Conservation (phyloP, 2,797 vertebrate genomes). For the Peromyscus aztecus region DNA sequence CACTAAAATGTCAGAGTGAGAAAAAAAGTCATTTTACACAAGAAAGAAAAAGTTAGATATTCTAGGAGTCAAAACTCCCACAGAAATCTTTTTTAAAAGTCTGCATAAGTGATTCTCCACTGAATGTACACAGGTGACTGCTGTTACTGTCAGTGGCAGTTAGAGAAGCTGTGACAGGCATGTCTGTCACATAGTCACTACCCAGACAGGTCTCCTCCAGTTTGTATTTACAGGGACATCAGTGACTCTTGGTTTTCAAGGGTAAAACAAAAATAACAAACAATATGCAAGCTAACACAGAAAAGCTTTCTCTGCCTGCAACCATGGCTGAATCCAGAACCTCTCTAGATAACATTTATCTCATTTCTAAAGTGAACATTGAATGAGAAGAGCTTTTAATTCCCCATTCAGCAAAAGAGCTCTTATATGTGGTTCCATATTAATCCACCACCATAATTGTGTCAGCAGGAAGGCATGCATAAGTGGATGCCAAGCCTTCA, state of each 20-base stretch:
- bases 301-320: neutral
- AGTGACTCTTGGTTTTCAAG: constrained; percentile 39
- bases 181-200: constrained; percentile 61
- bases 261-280: constrained; percentile 62
- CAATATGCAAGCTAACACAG: neutral
- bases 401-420: neutral
- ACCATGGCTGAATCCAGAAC: neutral
- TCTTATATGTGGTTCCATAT: neutral
- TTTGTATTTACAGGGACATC: constrained; percentile 67
- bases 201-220: constrained; percentile 45
- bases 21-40: constrained; percentile 83
- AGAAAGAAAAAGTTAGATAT: constrained; percentile 86
- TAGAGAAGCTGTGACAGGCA: constrained; percentile 73
- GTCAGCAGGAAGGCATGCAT: neutral
- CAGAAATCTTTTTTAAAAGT: constrained; percentile 83
- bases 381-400: no score
- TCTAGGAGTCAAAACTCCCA: constrained; percentile 85
- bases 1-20: constrained; percentile 84
- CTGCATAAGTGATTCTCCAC: constrained; percentile 81
- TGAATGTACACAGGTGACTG: constrained; percentile 72
- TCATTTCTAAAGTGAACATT: neutral
- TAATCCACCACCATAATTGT: constrained; percentile 38
- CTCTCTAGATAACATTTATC: neutral
- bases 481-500: neutral
- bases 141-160: constrained; percentile 77